Percentiles rank a stretch among this genome's conserved stretches.
These are phyloP conservation scores for Sardinella longiceps DNA, from an alignment of 2,797 vertebrate genomes.

Conservation along the genomic window DNA sequence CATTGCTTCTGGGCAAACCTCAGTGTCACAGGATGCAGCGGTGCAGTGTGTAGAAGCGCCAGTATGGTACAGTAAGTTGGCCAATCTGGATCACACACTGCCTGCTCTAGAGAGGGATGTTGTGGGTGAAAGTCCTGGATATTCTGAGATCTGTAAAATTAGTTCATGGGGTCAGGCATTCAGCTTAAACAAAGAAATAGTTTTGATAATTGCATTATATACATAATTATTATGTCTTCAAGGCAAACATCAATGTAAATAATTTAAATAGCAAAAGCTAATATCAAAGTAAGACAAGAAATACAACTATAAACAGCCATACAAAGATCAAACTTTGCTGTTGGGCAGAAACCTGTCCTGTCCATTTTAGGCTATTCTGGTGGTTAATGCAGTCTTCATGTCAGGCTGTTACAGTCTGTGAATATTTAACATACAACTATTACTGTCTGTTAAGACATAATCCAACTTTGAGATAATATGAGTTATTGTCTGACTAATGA, in stretches of 20 bases:
- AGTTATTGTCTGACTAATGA: neutral
- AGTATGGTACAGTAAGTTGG: slow-evolving; percentile 57
- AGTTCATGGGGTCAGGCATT: slow-evolving; percentile 11
- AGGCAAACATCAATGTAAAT: too few species aligned
- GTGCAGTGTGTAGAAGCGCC: slow-evolving; percentile 42
- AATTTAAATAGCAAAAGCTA: neutral
- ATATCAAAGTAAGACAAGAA: neutral
- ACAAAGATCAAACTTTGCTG: neutral
- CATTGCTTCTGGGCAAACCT: slow-evolving; percentile 73
- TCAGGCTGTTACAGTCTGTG: too few species aligned
- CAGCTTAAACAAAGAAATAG: neutral
- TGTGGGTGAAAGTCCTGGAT: slow-evolving; percentile 27
- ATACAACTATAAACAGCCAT: neutral
- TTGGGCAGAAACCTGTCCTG: too few species aligned
- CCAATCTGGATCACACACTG: slow-evolving; percentile 51
- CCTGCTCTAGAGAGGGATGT: slow-evolving; percentile 31
- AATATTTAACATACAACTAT: too few species aligned
- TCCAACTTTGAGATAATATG: too few species aligned
- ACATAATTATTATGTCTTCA: neutral
- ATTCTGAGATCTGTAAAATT: slow-evolving; percentile 40
- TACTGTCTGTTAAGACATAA: too few species aligned
- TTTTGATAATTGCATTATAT: neutral
- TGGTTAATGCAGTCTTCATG: too few species aligned
- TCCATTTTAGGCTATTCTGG: too few species aligned
- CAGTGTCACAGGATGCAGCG: slow-evolving; percentile 63